Evolutionary conservation across 35 echinoderm and acorn worm genomes (phyloP), one percentile per base, ranked within the genome.

Genomic region (Lytechinus pictus): DNA sequence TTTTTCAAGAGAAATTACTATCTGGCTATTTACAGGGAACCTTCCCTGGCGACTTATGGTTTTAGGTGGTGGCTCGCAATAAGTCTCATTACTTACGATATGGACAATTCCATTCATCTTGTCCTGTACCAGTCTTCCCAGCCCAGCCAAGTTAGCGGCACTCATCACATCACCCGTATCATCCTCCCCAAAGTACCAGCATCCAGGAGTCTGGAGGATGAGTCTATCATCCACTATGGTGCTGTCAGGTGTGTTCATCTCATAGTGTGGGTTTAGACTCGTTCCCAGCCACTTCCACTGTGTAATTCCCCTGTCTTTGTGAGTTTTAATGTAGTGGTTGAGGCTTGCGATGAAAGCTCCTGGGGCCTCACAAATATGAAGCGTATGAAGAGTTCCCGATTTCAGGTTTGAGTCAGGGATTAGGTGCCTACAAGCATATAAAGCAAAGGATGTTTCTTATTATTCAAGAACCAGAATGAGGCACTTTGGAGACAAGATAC

Each of bases 301-400:
- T 1, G 56, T 16, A 19, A 55, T 86, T 8, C 13, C 52, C 16
- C 92, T 95, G 11, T 96, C 86, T 28, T 88, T 86, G 5, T 94
- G 44, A 24, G 95, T 95, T 61, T 98, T 98, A 13, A 97, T 54
- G 92, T 89, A 99, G 91, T 99, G 98, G 92, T 99, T 99, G 2
- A 99, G 93, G 92, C 98, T 98, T 11, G 98, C 94, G 33, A 99
- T 95, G 61, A 99, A 99, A 10, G 98, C 98, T 14, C 98, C 98
- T 28, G 98, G 98, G 54, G 98, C 98, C 95, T 99, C 98, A 61
- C 98, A 99, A 6, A 99, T 94, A 86, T 99, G 98, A 14, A 99
- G 96, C 21, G 97, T 96, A 28, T 94, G 56, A 53, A 98, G 92
- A 33, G 52, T 54, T 9, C 95, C 92, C 52, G 91, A 89, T 14